phyloP scores from a whole-genome alignment of 1,140 invertebrate species.

The Leguminivora glycinivorella region DNA sequence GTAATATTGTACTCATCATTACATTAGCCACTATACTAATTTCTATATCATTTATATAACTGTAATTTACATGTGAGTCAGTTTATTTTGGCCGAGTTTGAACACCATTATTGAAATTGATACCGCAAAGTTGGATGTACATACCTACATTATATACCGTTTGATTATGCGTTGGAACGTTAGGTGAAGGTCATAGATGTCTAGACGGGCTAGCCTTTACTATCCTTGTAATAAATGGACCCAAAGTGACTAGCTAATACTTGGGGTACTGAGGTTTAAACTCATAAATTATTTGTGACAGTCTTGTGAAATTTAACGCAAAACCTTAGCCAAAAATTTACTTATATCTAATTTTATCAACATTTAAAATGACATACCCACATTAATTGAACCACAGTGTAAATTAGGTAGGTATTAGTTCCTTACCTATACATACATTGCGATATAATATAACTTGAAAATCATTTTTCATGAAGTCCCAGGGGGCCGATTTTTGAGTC shows the following conservation, averaged over 20 bases:
- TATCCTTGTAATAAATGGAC: background rate
- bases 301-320: conserved; percentile 27
- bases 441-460: too few species aligned
- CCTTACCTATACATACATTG: too few species aligned
- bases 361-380: too few species aligned
- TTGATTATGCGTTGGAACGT: background rate
- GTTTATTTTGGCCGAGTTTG: conserved; percentile 7
- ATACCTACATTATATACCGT: background rate
- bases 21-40: conserved; percentile 19
- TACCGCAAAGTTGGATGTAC: background rate
- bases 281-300: background rate
- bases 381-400: too few species aligned
- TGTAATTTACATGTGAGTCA: conserved; percentile 10
- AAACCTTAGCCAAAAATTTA: too few species aligned
- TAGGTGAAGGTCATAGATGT: conserved; percentile 2
- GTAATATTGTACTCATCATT: conserved; percentile 32
- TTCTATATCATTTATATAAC: conserved; percentile 13
- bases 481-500: too few species aligned
- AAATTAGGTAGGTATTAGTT: too few species aligned
- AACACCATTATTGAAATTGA: conserved; percentile 6
- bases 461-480: too few species aligned
- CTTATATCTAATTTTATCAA: too few species aligned
- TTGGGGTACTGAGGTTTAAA: background rate
- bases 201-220: conserved; percentile 6
- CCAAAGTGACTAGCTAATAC: conserved; percentile 1